Conservation (phyloP, 2,113 vertebrate genomes). For the Brachyistius frenatus region DNA sequence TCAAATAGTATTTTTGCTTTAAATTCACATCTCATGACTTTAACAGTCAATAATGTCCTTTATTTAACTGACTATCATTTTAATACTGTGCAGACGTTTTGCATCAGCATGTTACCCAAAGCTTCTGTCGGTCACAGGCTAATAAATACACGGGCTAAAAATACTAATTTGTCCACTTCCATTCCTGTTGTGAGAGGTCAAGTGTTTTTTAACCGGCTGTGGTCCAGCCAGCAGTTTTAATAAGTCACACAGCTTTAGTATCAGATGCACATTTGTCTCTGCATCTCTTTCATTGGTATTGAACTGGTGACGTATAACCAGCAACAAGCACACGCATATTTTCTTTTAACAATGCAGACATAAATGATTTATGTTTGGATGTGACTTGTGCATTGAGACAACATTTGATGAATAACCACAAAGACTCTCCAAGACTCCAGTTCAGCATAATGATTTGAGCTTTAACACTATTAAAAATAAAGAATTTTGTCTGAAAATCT, state of each 20-base stretch:
- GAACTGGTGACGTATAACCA: background rate
- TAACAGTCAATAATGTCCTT: background rate
- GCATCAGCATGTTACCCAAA: background rate
- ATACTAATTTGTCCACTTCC: background rate
- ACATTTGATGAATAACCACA: slow-evolving; percentile 8
- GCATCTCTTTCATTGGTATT: background rate
- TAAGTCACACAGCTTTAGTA: too few species aligned
- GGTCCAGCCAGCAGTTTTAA: background rate
- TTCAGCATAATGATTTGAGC: slow-evolving; percentile 14
- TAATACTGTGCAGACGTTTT: background rate
- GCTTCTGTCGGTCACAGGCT: slow-evolving; percentile 2
- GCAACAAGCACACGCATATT: background rate
- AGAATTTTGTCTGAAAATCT: slow-evolving; percentile 22
- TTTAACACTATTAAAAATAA: background rate
- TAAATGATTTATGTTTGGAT: background rate
- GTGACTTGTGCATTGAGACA: background rate
- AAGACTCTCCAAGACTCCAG: background rate
- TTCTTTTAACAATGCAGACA: background rate
- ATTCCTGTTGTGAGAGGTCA: background rate
- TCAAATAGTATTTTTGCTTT: too few species aligned
- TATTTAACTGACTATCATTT: background rate
- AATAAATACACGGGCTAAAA: background rate
- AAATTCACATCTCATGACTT: background rate
- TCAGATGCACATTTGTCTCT: background rate
- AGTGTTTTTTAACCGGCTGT: background rate